A percentile compares a stretch with the other conserved stretches of the same genome.
Evolutionary conservation across 2,888 invertebrate genomes (phyloP).

Genomic region (Frankliniella intonsa): DNA sequence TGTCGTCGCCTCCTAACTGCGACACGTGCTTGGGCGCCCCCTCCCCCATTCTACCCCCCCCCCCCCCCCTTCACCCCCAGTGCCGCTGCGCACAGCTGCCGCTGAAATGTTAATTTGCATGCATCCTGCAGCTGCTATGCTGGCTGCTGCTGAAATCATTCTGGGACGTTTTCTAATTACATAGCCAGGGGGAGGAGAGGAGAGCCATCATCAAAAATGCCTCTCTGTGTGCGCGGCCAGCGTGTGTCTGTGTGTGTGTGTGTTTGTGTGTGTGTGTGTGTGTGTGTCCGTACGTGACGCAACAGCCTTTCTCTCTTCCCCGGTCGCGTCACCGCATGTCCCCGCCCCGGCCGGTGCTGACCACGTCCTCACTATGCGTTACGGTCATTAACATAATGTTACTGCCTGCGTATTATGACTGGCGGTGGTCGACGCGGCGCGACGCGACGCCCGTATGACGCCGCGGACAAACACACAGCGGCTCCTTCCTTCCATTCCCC

Average conservation of each 20-base stretch:
- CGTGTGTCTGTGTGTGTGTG: not conserved
- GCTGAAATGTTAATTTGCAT: conserved; percentile 25
- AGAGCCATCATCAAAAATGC: conserved; percentile 14
- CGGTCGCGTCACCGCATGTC: too few relatives aligned
- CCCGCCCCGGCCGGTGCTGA: too few relatives aligned
- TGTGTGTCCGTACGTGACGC: not conserved
- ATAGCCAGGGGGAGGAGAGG: not conserved
- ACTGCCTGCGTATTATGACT: too few relatives aligned
- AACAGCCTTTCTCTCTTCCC: too few relatives aligned
- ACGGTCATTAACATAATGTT: too few relatives aligned
- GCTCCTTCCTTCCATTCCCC: too few relatives aligned
- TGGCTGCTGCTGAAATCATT: conserved; percentile 17
- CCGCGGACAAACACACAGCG: too few relatives aligned
- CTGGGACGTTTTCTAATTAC: conserved; percentile 24
- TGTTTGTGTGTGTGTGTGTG: not conserved
- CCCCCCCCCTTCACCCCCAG: not conserved
- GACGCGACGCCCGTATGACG: too few relatives aligned
- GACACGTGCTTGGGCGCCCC: not conserved
- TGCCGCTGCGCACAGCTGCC: conserved; percentile 13
- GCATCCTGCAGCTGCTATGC: not conserved
- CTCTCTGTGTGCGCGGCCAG: not conserved
- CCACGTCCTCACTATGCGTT: too few relatives aligned
- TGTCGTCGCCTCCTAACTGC: too few relatives aligned
- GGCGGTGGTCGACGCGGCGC: too few relatives aligned
- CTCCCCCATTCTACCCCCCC: not conserved